phyloP scores from a whole-genome alignment of 2,888 invertebrate species.

The Leptopterna dolabrata region DNA sequence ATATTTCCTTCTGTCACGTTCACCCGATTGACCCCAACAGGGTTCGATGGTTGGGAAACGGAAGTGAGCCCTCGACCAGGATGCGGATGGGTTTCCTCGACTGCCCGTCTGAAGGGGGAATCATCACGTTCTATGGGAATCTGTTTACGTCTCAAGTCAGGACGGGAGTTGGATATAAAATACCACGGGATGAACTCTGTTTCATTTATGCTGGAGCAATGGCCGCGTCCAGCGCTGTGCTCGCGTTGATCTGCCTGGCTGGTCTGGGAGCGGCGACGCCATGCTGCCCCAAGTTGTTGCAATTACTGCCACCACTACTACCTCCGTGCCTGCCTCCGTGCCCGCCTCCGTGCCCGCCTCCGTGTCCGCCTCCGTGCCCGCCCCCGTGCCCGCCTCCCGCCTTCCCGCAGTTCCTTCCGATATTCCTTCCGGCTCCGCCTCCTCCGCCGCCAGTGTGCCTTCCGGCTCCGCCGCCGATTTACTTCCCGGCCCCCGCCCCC shows the following conservation, averaged over 20 bases:
- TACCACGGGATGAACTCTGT: neutral
- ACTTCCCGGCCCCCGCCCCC: conserved; percentile 15
- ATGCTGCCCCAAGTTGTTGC: neutral
- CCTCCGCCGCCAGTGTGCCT: neutral
- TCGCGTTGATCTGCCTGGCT: neutral
- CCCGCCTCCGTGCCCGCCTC: neutral
- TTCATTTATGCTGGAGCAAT: neutral
- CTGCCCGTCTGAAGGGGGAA: neutral
- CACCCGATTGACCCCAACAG: neutral
- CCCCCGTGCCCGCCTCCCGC: neutral
- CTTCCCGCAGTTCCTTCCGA: neutral
- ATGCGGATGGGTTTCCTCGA: neutral
- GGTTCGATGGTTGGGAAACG: neutral
- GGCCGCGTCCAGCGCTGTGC: neutral
- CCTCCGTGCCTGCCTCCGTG: conserved; percentile 7
- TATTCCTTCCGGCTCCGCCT: conserved; percentile 9
- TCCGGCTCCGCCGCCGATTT: neutral
- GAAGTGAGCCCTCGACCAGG: neutral
- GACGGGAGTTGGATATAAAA: neutral
- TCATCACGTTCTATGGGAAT: neutral
- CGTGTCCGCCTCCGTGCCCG: neutral
- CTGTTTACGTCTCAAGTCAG: conserved; percentile 12
- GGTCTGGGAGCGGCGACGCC: neutral
- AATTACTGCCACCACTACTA: neutral
- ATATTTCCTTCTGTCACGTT: too few relatives aligned